Conservation (phyloP, 2,797 vertebrate species). For the Oryzias dopingdopingensis region DNA sequence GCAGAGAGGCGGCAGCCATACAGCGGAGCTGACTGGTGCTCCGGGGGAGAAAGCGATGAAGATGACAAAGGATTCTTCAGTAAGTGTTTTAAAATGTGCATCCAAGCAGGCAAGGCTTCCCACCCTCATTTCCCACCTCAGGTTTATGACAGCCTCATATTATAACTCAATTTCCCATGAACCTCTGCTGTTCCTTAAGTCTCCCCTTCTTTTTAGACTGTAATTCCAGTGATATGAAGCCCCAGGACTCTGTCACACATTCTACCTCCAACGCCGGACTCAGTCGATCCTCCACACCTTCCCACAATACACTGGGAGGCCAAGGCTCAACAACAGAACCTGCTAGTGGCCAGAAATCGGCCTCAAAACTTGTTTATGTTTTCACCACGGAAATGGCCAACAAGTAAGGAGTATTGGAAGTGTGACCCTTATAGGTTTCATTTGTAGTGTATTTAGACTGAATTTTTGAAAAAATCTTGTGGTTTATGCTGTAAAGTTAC, state of each 20-base stretch:
- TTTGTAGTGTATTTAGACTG: no score
- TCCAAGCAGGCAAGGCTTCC: slow-evolving; percentile 24
- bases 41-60: slow-evolving; percentile 83
- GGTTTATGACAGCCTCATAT: slow-evolving; percentile 16
- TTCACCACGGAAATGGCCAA: slow-evolving; percentile 99
- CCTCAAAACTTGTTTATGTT: slow-evolving; percentile 95
- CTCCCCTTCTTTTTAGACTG: slow-evolving; percentile 79
- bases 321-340: slow-evolving; percentile 86
- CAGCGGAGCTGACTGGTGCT: slow-evolving; percentile 84
- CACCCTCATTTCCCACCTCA: slow-evolving; percentile 27
- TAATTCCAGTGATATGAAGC: slow-evolving; percentile 93
- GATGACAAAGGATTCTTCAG: slow-evolving; percentile 85
- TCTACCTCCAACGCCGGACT: slow-evolving; percentile 88
- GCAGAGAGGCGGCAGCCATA: slow-evolving; percentile 78
- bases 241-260: slow-evolving; percentile 91
- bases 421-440: background rate
- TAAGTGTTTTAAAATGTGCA: slow-evolving; percentile 66
- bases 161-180: slow-evolving; percentile 35
- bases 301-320: slow-evolving; percentile 86
- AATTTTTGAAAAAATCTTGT: no score
- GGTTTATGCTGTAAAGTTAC: no score
- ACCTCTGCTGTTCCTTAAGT: slow-evolving; percentile 23
- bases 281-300: slow-evolving; percentile 93
- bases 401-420: slow-evolving; percentile 83
- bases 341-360: slow-evolving; percentile 87